Evolutionary conservation across 2,797 vertebrate genomes (phyloP).

Genomic region (Cryptoblepharus egeriae): DNA sequence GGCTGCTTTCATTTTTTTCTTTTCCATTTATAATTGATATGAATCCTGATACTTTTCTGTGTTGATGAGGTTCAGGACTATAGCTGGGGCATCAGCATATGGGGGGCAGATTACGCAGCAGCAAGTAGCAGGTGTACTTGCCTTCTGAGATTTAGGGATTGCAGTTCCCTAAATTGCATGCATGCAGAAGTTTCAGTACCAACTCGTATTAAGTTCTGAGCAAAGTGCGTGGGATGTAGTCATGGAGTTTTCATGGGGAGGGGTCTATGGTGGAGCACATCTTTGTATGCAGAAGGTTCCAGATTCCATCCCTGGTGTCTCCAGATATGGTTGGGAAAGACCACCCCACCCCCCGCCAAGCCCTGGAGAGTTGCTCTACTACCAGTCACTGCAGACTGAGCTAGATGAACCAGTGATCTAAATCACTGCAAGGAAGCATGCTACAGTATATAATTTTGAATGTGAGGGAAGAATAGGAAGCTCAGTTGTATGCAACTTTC

Average conservation of each 20-base stretch:
- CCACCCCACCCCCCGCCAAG: too few species aligned
- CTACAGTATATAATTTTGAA: neutral
- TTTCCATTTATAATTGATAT: neutral
- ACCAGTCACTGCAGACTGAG: too few species aligned
- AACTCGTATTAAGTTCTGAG: neutral
- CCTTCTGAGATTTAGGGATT: neutral
- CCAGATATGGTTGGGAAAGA: too few species aligned
- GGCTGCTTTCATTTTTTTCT: neutral
- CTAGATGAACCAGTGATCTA: neutral
- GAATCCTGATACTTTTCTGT: neutral
- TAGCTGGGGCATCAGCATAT: neutral
- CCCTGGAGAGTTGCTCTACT: too few species aligned
- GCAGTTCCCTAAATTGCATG: neutral
- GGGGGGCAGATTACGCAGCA: neutral
- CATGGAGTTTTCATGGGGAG: neutral
- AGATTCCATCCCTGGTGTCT: too few species aligned
- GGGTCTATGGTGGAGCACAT: too few species aligned
- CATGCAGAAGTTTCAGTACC: neutral
- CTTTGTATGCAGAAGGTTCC: too few species aligned
- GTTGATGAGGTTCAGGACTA: neutral
- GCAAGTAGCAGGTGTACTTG: neutral
- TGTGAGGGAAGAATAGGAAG: neutral
- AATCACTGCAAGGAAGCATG: neutral
- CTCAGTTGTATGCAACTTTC: neutral
- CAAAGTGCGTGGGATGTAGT: neutral